Evolutionary conservation across 2,888 invertebrate species (phyloP), one percentile per base, ranked within the genome.

Genomic region (Andrena camellia): DNA sequence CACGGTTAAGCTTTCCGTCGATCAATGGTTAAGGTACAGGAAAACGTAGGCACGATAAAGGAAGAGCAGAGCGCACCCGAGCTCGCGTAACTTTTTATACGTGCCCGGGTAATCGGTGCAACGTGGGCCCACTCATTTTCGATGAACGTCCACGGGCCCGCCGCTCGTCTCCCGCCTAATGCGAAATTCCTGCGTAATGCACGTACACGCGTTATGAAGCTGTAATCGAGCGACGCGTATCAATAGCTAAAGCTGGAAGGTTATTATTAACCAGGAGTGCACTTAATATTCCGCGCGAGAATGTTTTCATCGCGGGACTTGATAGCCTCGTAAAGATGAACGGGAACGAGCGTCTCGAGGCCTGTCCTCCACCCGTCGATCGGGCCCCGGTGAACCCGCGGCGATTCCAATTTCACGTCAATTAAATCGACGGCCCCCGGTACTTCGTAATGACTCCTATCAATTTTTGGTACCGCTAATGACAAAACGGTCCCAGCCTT

Each of bases 281-380:
- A 84, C 89, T 92, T 91, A 90, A 91, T 92, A 92, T 92, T 91
- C 90, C 85, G 73, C 80, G 87, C 86, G 86, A 82, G 85, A 90
- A 92, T 87, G 88, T 90, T 91, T 91, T 90, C 90, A 91, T 92
- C 90, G 89, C 85, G 85, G 88, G 87, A 88, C 89, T 90, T 90
- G 90, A 92, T 90, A 87, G 89, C 87, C 88, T 92, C 91, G 90
- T 92, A 90, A 92, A 89, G 81, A 86, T 75, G 88, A 89, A 87
- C 89, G 48, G 60, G 48, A 77, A 77, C 63, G 66, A 78, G 72
- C 50, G 54, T 57, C 69, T 10, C 62, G 66, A 31, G 48, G 20
- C n/a, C 33, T 60, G 35, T 52, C 52, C 70, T 20, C 62, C 63
- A 59, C 42, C 23, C 50, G 42, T 42, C 70, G 69, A 66, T 69